Evolutionary conservation across 2,797 vertebrate species (phyloP).

Genomic region (Ptychadena robeensis): DNA sequence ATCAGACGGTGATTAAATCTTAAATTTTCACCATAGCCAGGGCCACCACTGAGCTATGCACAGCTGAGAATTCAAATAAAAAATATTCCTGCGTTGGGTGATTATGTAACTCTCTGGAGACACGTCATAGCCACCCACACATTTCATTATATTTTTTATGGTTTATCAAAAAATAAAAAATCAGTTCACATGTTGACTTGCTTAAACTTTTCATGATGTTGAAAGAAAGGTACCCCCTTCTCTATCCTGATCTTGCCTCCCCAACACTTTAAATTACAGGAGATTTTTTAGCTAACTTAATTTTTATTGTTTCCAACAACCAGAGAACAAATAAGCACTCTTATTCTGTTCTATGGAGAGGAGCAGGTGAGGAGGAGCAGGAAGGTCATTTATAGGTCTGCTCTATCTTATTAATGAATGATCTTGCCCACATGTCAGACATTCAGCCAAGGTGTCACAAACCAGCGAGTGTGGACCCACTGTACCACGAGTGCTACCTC

Average conservation of each 20-base stretch:
- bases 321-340: too few relatives aligned
- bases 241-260: neutral
- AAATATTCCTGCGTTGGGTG: neutral
- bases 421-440: too few relatives aligned
- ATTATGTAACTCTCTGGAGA: neutral
- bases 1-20: constrained; percentile 8
- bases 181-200: neutral
- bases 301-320: too few relatives aligned
- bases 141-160: neutral
- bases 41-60: neutral
- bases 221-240: neutral
- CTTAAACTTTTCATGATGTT: neutral
- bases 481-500: too few relatives aligned
- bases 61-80: neutral
- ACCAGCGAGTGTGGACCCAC: too few relatives aligned
- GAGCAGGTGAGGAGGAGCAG: too few relatives aligned
- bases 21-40: neutral
- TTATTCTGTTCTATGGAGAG: too few relatives aligned
- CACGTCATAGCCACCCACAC: neutral
- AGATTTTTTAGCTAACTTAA: too few relatives aligned
- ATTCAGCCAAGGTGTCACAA: too few relatives aligned
- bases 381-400: too few relatives aligned
- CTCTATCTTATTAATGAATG: too few relatives aligned
- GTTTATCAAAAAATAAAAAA: neutral
- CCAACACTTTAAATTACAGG: neutral